Conservation (phyloP, 2,888 invertebrate genomes). For the Julus scandinavius region DNA sequence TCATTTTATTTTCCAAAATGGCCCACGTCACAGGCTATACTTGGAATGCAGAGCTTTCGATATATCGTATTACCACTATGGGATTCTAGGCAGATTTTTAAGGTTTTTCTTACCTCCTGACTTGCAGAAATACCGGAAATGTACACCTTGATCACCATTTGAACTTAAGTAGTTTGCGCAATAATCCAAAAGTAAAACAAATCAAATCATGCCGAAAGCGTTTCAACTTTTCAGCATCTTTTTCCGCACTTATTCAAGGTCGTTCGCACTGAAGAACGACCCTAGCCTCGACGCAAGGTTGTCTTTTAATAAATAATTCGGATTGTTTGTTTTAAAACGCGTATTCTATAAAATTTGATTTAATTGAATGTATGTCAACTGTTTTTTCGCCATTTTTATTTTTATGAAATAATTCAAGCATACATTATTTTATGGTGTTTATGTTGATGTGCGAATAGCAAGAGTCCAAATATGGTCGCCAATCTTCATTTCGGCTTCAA, state of each 20-base stretch:
- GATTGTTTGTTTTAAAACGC: too few relatives aligned
- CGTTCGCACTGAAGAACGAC: not conserved
- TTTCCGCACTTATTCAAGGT: not conserved
- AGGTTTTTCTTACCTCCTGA: conserved; percentile 80
- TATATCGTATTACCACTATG: not conserved
- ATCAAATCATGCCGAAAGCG: not conserved
- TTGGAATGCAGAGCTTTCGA: not conserved
- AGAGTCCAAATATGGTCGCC: too few relatives aligned
- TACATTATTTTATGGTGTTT: too few relatives aligned
- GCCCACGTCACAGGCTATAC: not conserved
- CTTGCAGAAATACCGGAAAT: conserved; percentile 93
- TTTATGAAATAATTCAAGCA: too few relatives aligned
- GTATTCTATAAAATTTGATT: too few relatives aligned
- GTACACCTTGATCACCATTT: conserved; percentile 90
- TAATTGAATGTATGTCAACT: too few relatives aligned
- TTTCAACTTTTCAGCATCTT: not conserved
- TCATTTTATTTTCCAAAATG: not conserved
- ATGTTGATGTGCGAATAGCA: too few relatives aligned
- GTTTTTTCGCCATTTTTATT: too few relatives aligned
- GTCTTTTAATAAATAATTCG: too few relatives aligned
- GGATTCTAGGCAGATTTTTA: not conserved
- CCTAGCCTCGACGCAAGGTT: not conserved
- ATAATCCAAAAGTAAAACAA: not conserved
- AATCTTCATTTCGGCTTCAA: too few relatives aligned
- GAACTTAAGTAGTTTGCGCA: not conserved